phyloP scores from a whole-genome alignment of 1,140 invertebrate genomes.

The Xylocopa sonorina region DNA sequence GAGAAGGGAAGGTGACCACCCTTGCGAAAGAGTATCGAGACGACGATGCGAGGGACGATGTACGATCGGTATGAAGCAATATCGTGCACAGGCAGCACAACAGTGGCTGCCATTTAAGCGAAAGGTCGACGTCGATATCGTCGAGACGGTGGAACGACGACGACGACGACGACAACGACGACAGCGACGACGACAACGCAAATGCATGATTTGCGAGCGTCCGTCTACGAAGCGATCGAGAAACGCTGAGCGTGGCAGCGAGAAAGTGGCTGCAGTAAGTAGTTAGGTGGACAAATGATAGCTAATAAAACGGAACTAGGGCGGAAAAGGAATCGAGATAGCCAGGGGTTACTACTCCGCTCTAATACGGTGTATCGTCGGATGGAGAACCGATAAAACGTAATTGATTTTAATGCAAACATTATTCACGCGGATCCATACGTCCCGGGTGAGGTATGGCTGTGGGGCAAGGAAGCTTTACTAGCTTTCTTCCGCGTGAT shows the following conservation, averaged over 20 bases:
- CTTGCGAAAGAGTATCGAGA: neutral
- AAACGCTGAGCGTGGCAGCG: constrained; percentile 29
- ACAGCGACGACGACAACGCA: neutral
- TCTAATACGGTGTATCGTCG: constrained; percentile 26
- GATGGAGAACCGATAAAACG: constrained; percentile 30
- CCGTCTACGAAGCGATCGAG: constrained; percentile 33
- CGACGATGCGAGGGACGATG: neutral
- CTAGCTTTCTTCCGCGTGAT: neutral
- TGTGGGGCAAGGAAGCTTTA: neutral
- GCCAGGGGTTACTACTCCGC: constrained; percentile 20
- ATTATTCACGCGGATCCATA: constrained; percentile 20
- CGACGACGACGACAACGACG: neutral
- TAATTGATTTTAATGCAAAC: constrained; percentile 47
- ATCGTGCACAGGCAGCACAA: neutral
- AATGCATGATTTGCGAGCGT: constrained; percentile 36
- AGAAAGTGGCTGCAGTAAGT: constrained; percentile 31
- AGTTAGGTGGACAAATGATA: constrained; percentile 41
- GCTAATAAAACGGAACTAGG: constrained; percentile 42
- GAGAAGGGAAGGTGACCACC: neutral
- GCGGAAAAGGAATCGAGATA: constrained; percentile 31
- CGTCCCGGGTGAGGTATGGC: neutral
- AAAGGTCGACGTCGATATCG: constrained; percentile 47
- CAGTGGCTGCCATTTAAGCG: neutral
- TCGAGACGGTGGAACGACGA: neutral
- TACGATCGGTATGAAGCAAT: constrained; percentile 4